These are phyloP conservation scores for Buathra laborator DNA, from an alignment of 2,888 invertebrate species.

Conservation along the genomic window DNA sequence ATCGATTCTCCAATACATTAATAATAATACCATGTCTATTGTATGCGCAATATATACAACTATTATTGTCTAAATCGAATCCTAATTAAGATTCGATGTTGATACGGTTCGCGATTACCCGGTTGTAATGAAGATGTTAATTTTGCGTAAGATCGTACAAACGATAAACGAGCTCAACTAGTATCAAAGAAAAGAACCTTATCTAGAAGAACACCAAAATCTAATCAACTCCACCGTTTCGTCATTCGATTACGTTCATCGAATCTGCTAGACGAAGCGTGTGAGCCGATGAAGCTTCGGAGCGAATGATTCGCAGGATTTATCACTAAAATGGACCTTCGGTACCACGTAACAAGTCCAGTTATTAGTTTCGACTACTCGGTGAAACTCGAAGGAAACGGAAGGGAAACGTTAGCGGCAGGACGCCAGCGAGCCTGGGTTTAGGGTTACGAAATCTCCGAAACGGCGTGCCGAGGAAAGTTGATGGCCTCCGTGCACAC, in stretches of 20 bases:
- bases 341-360: conserved; percentile 6
- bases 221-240: not conserved
- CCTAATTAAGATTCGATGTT: not conserved
- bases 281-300: conserved; percentile 21
- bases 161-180: not conserved
- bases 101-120: not conserved
- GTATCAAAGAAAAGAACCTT: not conserved
- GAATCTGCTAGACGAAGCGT: not conserved
- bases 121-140: no score
- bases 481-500: conserved; percentile 17
- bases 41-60: not conserved
- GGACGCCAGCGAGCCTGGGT: conserved; percentile 23
- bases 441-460: conserved; percentile 35
- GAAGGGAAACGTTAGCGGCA: conserved; percentile 39
- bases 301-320: conserved; percentile 27
- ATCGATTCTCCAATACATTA: conserved; percentile 3
- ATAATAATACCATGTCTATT: conserved; percentile 7
- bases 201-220: not conserved
- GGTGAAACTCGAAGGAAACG: conserved; percentile 50
- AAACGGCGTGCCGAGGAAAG: conserved; percentile 24
- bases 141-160: not conserved
- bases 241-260: not conserved
- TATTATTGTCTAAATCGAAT: not conserved
- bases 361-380: conserved; percentile 36
- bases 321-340: conserved; percentile 13